Evolutionary conservation across 1,140 invertebrate genomes (phyloP).

Genomic region (Meloidogyne floridensis): DNA sequence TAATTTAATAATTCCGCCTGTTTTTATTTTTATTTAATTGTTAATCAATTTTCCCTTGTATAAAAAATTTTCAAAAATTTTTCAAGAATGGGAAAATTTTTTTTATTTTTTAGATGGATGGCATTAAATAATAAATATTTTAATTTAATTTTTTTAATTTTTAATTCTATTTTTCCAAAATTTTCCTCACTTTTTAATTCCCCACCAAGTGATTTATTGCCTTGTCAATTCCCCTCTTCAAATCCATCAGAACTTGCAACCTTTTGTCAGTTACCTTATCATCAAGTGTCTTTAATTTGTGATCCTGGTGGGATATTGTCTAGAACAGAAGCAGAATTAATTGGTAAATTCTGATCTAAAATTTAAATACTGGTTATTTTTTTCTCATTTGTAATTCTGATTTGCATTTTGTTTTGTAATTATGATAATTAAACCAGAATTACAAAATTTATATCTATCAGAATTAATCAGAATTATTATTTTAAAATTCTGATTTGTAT

Average conservation of each 20-base stretch:
- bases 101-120: background rate
- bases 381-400: too few relatives aligned
- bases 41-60: background rate
- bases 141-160: background rate
- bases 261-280: slow-evolving; percentile 29
- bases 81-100: background rate
- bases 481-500: too few relatives aligned
- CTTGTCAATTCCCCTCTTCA: slow-evolving; percentile 25
- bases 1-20: slow-evolving; percentile 7
- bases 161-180: background rate
- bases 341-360: background rate
- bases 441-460: too few relatives aligned
- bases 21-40: background rate
- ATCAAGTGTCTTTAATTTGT: slow-evolving; percentile 22
- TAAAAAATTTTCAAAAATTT: background rate
- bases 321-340: slow-evolving; percentile 29
- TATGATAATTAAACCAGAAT: too few relatives aligned
- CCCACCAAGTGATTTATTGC: slow-evolving; percentile 1
- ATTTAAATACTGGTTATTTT: too few relatives aligned
- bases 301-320: slow-evolving; percentile 26
- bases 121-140: background rate
- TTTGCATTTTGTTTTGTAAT: too few relatives aligned
- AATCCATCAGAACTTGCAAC: background rate
- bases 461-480: too few relatives aligned
- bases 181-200: background rate